Evolutionary conservation across 2,888 invertebrate species (phyloP).

Genomic region (Leptodirus hochenwartii): DNA sequence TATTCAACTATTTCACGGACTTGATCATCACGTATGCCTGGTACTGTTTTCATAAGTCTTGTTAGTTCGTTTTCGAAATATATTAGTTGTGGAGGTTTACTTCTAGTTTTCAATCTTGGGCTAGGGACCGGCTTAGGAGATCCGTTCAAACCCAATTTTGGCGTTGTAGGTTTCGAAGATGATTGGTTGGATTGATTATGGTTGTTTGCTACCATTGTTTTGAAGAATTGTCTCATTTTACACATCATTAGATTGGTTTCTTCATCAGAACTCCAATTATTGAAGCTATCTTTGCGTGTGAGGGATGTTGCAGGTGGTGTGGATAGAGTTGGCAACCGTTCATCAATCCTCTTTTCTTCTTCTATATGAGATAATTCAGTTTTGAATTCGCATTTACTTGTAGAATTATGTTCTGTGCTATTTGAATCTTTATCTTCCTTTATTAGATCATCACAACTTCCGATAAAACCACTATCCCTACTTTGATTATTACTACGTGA

Average conservation of each 20-base stretch:
- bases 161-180: conserved; percentile 34
- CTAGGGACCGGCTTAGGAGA: conserved; percentile 30
- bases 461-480: conserved; percentile 75
- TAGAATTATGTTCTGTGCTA: conserved; percentile 13
- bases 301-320: conserved; percentile 39
- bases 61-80: conserved; percentile 83
- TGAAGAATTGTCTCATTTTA: conserved; percentile 83
- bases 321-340: conserved; percentile 19
- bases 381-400: conserved; percentile 30
- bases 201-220: conserved; percentile 63
- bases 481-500: conserved; percentile 45
- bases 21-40: conserved; percentile 78
- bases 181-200: conserved; percentile 24
- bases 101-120: conserved; percentile 39
- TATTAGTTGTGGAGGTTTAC: conserved; percentile 69
- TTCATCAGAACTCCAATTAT: conserved; percentile 87
- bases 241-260: conserved; percentile 92
- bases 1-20: conserved; percentile 86
- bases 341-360: conserved; percentile 38
- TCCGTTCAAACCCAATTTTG: conserved; percentile 20
- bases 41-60: conserved; percentile 81
- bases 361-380: conserved; percentile 38
- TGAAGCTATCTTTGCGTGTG: conserved; percentile 75
- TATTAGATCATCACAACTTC: conserved; percentile 71
- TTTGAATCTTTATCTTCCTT: conserved; percentile 31